phyloP scores from a whole-genome alignment of 2,797 vertebrate species.

The Enteromius thamalakanensis region DNA sequence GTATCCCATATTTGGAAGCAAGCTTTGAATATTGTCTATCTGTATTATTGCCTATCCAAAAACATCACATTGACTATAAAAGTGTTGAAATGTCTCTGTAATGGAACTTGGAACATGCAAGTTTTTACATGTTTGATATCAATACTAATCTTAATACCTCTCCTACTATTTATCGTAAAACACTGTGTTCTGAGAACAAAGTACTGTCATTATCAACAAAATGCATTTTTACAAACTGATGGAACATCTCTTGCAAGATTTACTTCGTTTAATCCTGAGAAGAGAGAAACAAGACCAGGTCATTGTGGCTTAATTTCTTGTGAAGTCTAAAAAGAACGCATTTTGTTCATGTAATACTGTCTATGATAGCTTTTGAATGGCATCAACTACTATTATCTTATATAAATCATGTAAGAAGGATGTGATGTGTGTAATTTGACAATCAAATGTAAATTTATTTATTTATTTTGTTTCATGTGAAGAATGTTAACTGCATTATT shows the following conservation, averaged over 20 bases:
- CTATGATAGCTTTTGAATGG: not conserved
- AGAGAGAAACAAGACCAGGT: not conserved
- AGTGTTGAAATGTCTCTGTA: not conserved
- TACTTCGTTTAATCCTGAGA: not conserved
- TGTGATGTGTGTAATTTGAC: conserved; percentile 7
- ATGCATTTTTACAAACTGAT: not conserved
- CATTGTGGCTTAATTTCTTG: not conserved
- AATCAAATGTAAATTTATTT: not conserved
- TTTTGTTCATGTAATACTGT: not conserved
- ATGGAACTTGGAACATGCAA: not conserved
- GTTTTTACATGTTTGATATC: not conserved
- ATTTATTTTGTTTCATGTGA: not conserved
- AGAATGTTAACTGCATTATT: conserved; percentile 1
- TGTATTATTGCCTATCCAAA: not conserved
- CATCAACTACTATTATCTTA: not conserved
- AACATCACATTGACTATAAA: not conserved
- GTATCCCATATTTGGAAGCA: not conserved
- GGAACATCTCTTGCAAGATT: not conserved
- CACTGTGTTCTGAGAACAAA: conserved; percentile 1
- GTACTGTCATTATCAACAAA: not conserved
- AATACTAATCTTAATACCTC: not conserved
- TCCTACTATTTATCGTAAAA: not conserved
- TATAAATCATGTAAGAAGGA: not conserved
- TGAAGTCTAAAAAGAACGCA: not conserved
- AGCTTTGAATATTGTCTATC: not conserved